phyloP scores from a whole-genome alignment of 2,888 invertebrate genomes.

The Hartigia nigra region DNA sequence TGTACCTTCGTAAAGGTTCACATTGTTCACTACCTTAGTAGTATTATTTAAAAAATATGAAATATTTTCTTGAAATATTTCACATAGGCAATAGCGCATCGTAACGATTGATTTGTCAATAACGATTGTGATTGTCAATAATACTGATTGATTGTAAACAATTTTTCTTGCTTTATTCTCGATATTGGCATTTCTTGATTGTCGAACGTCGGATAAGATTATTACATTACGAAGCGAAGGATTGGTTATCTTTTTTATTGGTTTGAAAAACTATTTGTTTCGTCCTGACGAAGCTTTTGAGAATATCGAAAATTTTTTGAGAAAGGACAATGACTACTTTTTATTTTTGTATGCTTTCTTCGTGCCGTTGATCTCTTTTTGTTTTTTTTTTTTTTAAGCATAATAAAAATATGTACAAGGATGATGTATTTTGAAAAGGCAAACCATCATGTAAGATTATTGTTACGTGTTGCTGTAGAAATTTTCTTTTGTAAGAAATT shows the following conservation, averaged over 20 bases:
- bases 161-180: background rate
- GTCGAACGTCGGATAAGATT: background rate
- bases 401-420: background rate
- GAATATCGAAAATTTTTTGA: background rate
- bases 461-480: background rate
- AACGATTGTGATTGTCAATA: background rate
- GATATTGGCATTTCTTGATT: background rate
- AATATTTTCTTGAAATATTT: background rate
- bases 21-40: background rate
- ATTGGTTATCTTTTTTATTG: no score
- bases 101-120: background rate
- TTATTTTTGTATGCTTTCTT: no score
- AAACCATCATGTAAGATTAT: background rate
- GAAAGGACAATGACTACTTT: no score
- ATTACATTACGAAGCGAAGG: background rate
- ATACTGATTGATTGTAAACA: background rate
- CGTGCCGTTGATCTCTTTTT: background rate
- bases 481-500: background rate
- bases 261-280: background rate
- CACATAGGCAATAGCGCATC: background rate
- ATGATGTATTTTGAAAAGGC: conserved; percentile 5
- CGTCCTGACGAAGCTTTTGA: background rate
- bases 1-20: background rate
- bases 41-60: background rate
- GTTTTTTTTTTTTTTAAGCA: background rate